These are phyloP conservation scores for Hylyphantes graminicola DNA, from an alignment of 1,140 invertebrate genomes.

Conservation along the genomic window DNA sequence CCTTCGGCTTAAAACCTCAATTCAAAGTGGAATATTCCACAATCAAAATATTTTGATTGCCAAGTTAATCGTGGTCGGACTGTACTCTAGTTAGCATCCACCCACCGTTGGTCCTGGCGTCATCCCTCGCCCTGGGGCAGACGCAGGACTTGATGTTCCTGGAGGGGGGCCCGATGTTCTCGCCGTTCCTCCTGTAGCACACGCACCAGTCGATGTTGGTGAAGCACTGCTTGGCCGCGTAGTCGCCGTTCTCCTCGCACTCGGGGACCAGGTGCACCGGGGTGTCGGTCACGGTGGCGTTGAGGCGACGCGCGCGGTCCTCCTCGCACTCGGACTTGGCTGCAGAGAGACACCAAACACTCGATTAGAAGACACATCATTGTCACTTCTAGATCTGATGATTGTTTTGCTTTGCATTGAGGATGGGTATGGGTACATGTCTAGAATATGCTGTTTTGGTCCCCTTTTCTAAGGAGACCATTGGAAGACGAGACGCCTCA, in stretches of 20 bases:
- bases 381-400: too few species aligned
- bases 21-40: too few species aligned
- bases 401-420: too few species aligned
- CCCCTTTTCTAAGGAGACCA: too few species aligned
- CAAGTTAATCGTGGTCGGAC: too few species aligned
- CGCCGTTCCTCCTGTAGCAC: constrained; percentile 60
- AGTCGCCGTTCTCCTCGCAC: constrained; percentile 60
- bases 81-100: too few species aligned
- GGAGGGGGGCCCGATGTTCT: constrained; percentile 51
- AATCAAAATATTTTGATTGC: too few species aligned
- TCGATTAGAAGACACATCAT: neutral
- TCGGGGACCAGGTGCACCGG: constrained; percentile 53
- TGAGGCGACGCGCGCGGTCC: constrained; percentile 38
- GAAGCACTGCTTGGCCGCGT: constrained; percentile 61
- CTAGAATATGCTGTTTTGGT: too few species aligned
- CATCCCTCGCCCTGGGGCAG: constrained; percentile 47
- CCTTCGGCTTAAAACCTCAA: too few species aligned
- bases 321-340: constrained; percentile 24
- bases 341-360: neutral
- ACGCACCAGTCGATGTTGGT: constrained; percentile 57
- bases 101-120: constrained; percentile 37
- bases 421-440: too few species aligned
- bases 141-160: constrained; percentile 59
- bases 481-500: too few species aligned
- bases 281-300: constrained; percentile 47